phyloP scores from a whole-genome alignment of 2,113 vertebrate species.

The Planiliza haematocheilus region DNA sequence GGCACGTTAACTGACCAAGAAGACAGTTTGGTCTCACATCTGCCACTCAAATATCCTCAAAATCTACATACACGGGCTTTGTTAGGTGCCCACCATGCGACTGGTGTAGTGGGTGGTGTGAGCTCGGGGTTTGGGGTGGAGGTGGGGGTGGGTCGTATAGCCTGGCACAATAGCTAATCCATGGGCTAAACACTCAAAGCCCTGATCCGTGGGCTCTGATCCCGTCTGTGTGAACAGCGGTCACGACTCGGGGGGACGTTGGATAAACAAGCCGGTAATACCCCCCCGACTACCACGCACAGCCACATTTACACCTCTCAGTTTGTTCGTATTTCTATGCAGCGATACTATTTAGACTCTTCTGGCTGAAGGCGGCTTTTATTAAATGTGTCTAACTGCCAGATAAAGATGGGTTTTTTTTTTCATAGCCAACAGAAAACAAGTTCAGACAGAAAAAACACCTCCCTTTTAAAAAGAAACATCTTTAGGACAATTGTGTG shows the following conservation, averaged over 20 bases:
- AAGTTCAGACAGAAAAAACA: no score
- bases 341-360: no score
- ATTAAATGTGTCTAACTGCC: no score
- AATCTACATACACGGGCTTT: neutral
- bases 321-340: no score
- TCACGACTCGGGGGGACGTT: constrained; percentile 53
- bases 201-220: constrained; percentile 61
- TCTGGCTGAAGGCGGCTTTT: no score
- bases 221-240: constrained; percentile 54
- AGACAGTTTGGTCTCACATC: neutral
- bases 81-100: constrained; percentile 19
- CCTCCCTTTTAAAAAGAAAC: no score
- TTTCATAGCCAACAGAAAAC: no score
- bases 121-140: constrained; percentile 5
- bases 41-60: neutral
- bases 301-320: neutral
- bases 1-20: no score
- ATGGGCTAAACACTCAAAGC: constrained; percentile 68
- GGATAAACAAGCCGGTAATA: constrained; percentile 49
- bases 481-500: no score
- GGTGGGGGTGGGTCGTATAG: constrained; percentile 20
- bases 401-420: no score
- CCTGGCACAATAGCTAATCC: constrained; percentile 68
- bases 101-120: constrained; percentile 10
- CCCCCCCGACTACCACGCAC: no score